Conservation (phyloP, 1,140 invertebrate genomes). For the Sarcophaga peregrina region DNA sequence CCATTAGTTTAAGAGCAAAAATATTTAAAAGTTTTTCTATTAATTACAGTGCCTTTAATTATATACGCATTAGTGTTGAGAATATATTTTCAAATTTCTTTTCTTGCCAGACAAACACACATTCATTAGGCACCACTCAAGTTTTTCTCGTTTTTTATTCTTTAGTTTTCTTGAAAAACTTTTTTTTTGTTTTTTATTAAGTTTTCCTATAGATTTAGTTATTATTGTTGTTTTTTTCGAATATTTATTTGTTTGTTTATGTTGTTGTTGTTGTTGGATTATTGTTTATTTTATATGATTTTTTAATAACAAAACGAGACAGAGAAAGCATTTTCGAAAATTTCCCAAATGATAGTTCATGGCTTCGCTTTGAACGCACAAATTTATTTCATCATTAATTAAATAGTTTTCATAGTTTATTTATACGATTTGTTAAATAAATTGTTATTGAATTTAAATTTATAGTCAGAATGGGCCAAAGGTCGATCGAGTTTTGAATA, state of each 20-base stretch:
- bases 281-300: neutral
- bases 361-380: neutral
- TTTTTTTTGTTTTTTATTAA: neutral
- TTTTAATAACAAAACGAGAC: neutral
- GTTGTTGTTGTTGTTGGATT: neutral
- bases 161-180: neutral
- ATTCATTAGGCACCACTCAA: slow-evolving; percentile 5
- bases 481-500: too few species aligned
- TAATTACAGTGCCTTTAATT: neutral
- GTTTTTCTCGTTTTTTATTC: neutral
- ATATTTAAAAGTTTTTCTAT: too few species aligned
- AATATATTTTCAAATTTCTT: too few species aligned
- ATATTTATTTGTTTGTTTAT: neutral
- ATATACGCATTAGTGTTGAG: too few species aligned
- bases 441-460: slow-evolving; percentile 3
- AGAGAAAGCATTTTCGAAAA: neutral
- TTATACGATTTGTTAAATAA: slow-evolving; percentile 6
- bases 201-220: too few species aligned
- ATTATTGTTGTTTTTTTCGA: neutral
- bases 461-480: neutral
- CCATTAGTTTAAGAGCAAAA: neutral
- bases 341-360: neutral
- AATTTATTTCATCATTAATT: slow-evolving; percentile 1
- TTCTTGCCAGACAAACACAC: neutral
- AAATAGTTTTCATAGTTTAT: neutral